phyloP scores from a whole-genome alignment of 64 coral and sea anemone species.

The Montipora efflorescens region DNA sequence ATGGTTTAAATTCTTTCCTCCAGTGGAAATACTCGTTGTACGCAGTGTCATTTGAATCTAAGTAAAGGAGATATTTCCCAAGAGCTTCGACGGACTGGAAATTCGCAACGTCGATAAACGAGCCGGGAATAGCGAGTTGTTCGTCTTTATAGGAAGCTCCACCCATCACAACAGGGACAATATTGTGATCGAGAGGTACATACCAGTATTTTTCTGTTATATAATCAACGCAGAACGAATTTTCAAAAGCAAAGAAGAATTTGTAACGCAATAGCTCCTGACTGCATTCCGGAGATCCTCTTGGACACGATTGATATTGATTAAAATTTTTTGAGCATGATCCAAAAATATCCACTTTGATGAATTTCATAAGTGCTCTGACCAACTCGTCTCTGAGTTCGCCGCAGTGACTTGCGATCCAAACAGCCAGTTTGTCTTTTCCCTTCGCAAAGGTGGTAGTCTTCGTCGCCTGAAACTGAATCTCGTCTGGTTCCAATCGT shows the following conservation, averaged over 20 bases:
- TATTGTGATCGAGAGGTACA: conserved; percentile 31
- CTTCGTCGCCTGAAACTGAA: neutral
- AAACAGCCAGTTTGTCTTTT: conserved; percentile 64
- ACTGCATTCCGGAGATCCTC: conserved; percentile 21
- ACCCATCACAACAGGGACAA: conserved; percentile 72
- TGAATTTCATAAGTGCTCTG: conserved; percentile 47
- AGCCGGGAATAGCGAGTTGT: conserved; percentile 65
- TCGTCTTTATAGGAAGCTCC: conserved; percentile 55
- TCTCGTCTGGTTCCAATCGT: neutral
- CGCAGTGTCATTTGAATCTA: conserved; percentile 70
- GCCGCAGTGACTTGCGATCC: conserved; percentile 69
- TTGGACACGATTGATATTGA: conserved; percentile 39
- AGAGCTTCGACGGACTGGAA: conserved; percentile 55
- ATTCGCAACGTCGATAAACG: conserved; percentile 68
- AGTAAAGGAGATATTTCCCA: conserved; percentile 48
- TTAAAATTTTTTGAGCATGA: conserved; percentile 42
- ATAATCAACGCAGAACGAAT: conserved; percentile 68
- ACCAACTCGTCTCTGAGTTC: conserved; percentile 62
- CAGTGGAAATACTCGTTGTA: conserved; percentile 79
- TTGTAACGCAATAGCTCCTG: conserved; percentile 56
- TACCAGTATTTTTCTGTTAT: conserved; percentile 87
- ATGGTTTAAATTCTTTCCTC: conserved; percentile 47
- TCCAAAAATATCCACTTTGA: conserved; percentile 69
- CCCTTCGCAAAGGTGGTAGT: conserved; percentile 27
- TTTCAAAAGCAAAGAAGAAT: conserved; percentile 74